Base-by-base conservation (phyloP, 2,113 vertebrate species). In the Heterotis niloticus region DNA sequence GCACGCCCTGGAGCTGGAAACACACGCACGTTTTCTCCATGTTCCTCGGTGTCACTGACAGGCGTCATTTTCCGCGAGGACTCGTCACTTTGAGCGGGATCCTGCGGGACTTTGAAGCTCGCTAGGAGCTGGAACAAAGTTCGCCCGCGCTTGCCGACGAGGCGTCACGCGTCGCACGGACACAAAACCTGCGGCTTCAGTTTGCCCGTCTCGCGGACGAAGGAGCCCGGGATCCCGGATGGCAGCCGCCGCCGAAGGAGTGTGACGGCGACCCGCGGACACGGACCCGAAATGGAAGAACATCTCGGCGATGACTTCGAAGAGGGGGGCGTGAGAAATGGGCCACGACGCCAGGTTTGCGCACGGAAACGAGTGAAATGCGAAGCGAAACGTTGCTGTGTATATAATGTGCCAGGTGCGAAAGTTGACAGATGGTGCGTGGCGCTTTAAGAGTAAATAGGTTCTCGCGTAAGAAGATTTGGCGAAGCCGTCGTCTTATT, bases 281-380 rank as follows among this genome's bases (percentile, higher is more conserved):
- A 62, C 59, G 54, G 69, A 34, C 26, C 69, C 34, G 77, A 78
- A 68, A 78, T 81, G 81, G 81, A 81, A 75, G 64, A 74, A 78
- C 75, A 75, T 71, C 56, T 79, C 54, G 29, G n/a, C 24, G 51
- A 73, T 66, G 24, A 73, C 75, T 66, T 79, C 54, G 64, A 75
- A 62, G 77, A 78, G 20, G 67, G 72, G 23, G 34, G 20, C 52
- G 23, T 75, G 62, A 78, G 51, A 24, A 78, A 81, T 68, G 76
- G 81, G 75, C 81, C 77, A 51, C 81, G 29, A 23, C 29, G 68
- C 34, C 60, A 81, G 81, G 81, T 81, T 68, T 75, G 80, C 28
- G 28, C 60, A 71, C 71, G 23, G 26, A 74, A 65, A 73, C 13
- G n/a, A 20, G 24, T 5, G 71, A 57, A 56, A 56, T 73, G 5